Percentiles rank a stretch among this genome's conserved stretches.
phyloP scores from a whole-genome alignment of 2,113 vertebrate species.

The Ciconia maguari region DNA sequence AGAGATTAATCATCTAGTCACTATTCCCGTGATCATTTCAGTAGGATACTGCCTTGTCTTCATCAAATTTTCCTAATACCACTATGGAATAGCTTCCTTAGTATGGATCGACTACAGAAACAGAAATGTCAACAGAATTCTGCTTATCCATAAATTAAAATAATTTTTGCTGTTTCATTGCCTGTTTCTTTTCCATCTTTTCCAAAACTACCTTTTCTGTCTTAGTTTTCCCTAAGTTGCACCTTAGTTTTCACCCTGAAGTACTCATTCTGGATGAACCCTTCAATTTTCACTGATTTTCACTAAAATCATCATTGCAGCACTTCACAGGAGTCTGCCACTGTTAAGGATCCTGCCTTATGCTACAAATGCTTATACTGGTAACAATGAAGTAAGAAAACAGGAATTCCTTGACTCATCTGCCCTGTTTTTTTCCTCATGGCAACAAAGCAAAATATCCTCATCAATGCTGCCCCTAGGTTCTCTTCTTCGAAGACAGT shows the following conservation, averaged over 20 bases:
- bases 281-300: not conserved
- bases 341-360: not conserved
- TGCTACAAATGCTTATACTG: not conserved
- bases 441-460: not conserved
- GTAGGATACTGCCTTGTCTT: not conserved
- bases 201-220: not conserved
- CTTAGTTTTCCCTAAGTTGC: not conserved
- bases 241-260: not conserved
- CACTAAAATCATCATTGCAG: not conserved
- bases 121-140: not conserved
- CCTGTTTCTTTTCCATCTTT: not conserved
- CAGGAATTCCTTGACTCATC: not conserved
- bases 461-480: not conserved
- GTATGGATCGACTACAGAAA: not conserved
- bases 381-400: not conserved
- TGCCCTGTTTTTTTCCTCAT: not conserved
- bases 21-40: not conserved
- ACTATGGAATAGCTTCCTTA: not conserved
- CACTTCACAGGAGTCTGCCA: not conserved
- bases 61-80: not conserved
- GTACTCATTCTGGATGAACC: not conserved
- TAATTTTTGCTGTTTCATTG: not conserved
- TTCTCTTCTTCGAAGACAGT: not conserved
- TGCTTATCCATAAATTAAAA: not conserved
- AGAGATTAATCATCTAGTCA: not conserved